phyloP scores from a whole-genome alignment of 2,113 vertebrate species.

The Syngnathus floridae region DNA sequence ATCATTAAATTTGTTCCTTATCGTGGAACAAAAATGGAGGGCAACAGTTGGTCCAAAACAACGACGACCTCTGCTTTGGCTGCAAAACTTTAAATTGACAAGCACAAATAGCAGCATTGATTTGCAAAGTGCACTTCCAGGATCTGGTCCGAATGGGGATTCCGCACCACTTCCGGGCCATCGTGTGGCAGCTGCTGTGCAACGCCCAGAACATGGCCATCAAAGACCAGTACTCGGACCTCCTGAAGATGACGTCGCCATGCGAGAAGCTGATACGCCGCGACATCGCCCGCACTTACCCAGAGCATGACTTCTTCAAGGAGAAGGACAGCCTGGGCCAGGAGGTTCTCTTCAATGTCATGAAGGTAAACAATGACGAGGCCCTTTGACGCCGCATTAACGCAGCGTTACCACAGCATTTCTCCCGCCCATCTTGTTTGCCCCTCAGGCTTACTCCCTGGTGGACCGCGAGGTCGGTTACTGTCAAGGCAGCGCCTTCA shows the following conservation, averaged over 20 bases:
- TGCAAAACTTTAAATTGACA: too few relatives aligned
- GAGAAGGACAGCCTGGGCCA: conserved; percentile 97
- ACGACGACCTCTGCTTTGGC: not conserved
- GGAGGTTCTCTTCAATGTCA: conserved; percentile 99
- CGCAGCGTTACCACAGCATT: not conserved
- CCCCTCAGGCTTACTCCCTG: conserved; percentile 89
- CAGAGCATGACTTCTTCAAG: conserved; percentile 98
- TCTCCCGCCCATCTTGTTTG: conserved; percentile 11
- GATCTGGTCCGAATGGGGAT: conserved; percentile 95
- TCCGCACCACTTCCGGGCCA: conserved; percentile 96
- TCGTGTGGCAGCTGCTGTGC: conserved; percentile 96
- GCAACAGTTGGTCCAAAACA: not conserved
- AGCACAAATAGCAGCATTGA: too few relatives aligned
- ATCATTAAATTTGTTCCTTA: not conserved
- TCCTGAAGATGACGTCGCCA: conserved; percentile 97
- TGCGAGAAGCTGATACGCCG: conserved; percentile 96
- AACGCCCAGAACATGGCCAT: conserved; percentile 93
- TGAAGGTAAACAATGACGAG: conserved; percentile 78
- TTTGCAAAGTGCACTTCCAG: conserved; percentile 52
- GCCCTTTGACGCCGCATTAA: not conserved
- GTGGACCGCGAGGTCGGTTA: conserved; percentile 98
- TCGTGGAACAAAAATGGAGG: not conserved
- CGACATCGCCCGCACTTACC: conserved; percentile 96
- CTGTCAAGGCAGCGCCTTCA: conserved; percentile 98
- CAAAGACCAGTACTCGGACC: conserved; percentile 97